These are phyloP conservation scores for Anadara kagoshimensis DNA, from an alignment of 1,140 invertebrate genomes.

Conservation along the genomic window DNA sequence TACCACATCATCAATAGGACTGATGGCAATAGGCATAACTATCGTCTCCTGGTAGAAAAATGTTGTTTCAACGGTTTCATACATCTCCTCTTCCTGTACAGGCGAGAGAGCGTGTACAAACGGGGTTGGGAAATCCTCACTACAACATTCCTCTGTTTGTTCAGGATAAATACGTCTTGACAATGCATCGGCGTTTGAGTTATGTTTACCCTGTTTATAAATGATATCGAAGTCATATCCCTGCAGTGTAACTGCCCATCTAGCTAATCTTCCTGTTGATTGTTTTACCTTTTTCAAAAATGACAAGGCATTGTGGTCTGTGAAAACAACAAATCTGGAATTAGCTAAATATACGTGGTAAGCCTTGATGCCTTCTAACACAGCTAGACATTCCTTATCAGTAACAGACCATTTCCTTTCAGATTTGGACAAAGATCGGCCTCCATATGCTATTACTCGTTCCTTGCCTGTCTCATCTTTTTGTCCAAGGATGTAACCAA, in stretches of 20 bases:
- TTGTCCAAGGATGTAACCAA: constrained; percentile 45
- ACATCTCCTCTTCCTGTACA: not conserved
- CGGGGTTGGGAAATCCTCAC: not conserved
- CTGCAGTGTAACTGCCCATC: constrained; percentile 18
- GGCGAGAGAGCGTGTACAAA: constrained; percentile 1
- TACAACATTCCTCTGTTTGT: not conserved
- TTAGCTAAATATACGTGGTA: constrained; percentile 13
- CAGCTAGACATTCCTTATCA: constrained; percentile 15
- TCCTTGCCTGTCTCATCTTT: constrained; percentile 35
- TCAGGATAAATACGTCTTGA: not conserved
- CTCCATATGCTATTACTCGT: constrained; percentile 49
- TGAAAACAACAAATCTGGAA: constrained; percentile 8
- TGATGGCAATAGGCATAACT: not conserved
- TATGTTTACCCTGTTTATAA: constrained; percentile 16
- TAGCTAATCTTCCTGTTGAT: not conserved
- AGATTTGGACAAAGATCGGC: constrained; percentile 21
- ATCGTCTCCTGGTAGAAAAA: not conserved
- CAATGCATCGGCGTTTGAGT: constrained; percentile 2
- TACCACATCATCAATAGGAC: not conserved
- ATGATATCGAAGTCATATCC: constrained; percentile 20
- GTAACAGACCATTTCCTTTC: not conserved
- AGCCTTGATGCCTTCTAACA: constrained; percentile 1
- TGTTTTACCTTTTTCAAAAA: constrained; percentile 16
- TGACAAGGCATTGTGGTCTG: constrained; percentile 6
- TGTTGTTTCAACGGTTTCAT: constrained; percentile 4